phyloP scores from a whole-genome alignment of 1,140 invertebrate species.

The Arctopsyche grandis region DNA sequence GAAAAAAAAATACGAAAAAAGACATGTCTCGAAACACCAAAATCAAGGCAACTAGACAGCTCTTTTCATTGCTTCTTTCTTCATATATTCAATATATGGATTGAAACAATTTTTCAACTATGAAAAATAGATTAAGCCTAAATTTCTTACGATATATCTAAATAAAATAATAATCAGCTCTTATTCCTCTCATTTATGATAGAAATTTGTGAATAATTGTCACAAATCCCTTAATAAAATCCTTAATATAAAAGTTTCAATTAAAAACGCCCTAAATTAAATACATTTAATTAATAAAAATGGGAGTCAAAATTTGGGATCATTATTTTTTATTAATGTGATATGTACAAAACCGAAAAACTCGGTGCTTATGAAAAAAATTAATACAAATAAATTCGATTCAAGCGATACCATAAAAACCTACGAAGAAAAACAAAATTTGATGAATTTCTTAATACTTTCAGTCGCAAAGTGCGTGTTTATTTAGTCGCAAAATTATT shows the following conservation, averaged over 20 bases:
- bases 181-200: constrained; percentile 54
- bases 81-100: constrained; percentile 41
- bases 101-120: constrained; percentile 42
- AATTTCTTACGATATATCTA: constrained; percentile 46
- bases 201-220: constrained; percentile 50
- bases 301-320: constrained; percentile 5
- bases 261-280: constrained; percentile 2
- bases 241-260: constrained; percentile 32
- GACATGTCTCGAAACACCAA: constrained; percentile 9
- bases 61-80: constrained; percentile 3
- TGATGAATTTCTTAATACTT: too few species aligned
- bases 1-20: neutral
- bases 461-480: too few species aligned
- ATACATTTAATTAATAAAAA: constrained; percentile 1
- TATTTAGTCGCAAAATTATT: too few species aligned
- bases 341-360: constrained; percentile 48
- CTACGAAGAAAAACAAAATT: too few species aligned
- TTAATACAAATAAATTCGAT: constrained; percentile 1
- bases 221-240: constrained; percentile 51
- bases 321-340: constrained; percentile 24
- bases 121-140: constrained; percentile 53
- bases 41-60: neutral
- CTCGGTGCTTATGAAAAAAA: constrained; percentile 15
- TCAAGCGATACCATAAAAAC: too few species aligned
- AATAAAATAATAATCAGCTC: constrained; percentile 54